Conservation (phyloP, 2,113 vertebrate genomes). For the Sturnus vulgaris region DNA sequence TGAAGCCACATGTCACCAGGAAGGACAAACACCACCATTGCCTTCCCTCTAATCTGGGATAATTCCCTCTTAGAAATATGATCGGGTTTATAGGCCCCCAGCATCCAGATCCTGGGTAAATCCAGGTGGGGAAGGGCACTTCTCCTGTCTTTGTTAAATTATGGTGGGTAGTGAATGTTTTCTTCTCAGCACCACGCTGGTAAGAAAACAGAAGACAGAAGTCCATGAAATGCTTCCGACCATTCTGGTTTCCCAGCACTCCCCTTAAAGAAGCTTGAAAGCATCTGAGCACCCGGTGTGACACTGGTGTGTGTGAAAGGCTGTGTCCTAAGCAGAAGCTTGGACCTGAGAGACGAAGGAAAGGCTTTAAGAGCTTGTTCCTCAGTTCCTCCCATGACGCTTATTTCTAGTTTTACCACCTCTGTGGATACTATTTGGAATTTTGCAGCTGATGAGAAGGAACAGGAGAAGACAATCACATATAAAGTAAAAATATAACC, state of each 20-base stretch:
- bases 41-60: slow-evolving; percentile 31
- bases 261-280: neutral
- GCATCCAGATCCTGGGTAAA: neutral
- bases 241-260: neutral
- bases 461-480: neutral
- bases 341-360: neutral
- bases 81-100: neutral
- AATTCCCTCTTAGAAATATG: slow-evolving; percentile 55
- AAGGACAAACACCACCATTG: slow-evolving; percentile 59
- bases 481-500: neutral
- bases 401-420: neutral
- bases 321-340: neutral
- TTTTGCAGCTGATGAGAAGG: neutral
- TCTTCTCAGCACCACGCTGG: neutral
- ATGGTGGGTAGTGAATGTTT: neutral
- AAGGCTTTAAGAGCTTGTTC: neutral
- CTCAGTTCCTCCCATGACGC: neutral
- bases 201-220: neutral
- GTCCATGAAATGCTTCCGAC: neutral
- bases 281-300: neutral
- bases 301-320: neutral
- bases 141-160: neutral
- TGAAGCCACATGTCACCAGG: slow-evolving; percentile 36
- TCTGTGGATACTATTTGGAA: neutral
- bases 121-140: neutral